A percentile compares a stretch with the other conserved stretches of the same genome.
Evolutionary conservation across 2,113 vertebrate species (phyloP).

Genomic region (Ptychochromis oligacanthus): DNA sequence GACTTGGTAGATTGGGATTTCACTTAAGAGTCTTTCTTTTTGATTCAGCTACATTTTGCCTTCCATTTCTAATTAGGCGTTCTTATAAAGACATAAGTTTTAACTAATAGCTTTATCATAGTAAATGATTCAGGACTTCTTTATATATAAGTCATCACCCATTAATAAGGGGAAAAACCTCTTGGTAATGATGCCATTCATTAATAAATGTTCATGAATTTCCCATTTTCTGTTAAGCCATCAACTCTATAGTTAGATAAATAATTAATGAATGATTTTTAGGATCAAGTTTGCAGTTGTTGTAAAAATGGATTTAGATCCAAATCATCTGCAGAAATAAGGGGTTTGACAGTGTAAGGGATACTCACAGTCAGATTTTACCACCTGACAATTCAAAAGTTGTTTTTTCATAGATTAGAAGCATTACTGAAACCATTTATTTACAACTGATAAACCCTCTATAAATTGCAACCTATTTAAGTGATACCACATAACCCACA

Average conservation of each 20-base stretch:
- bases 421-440: background rate
- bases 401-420: background rate
- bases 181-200: background rate
- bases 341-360: background rate
- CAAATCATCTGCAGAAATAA: background rate
- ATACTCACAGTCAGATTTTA: background rate
- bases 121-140: constrained; percentile 2
- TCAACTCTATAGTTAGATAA: background rate
- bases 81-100: background rate
- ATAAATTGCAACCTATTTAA: background rate
- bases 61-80: background rate
- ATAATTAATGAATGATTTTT: background rate
- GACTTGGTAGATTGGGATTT: background rate
- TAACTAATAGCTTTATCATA: background rate
- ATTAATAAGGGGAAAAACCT: background rate
- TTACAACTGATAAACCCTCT: background rate
- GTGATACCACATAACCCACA: background rate
- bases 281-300: background rate
- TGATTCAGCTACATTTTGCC: background rate
- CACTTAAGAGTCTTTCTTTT: background rate
- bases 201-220: background rate
- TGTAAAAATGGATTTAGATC: background rate
- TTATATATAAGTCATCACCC: background rate
- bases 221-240: background rate
- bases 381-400: background rate